Percentiles rank a stretch among this genome's conserved stretches.
Conservation (phyloP, 1,140 invertebrate species). For the Thaumetopoea pityocampa region DNA sequence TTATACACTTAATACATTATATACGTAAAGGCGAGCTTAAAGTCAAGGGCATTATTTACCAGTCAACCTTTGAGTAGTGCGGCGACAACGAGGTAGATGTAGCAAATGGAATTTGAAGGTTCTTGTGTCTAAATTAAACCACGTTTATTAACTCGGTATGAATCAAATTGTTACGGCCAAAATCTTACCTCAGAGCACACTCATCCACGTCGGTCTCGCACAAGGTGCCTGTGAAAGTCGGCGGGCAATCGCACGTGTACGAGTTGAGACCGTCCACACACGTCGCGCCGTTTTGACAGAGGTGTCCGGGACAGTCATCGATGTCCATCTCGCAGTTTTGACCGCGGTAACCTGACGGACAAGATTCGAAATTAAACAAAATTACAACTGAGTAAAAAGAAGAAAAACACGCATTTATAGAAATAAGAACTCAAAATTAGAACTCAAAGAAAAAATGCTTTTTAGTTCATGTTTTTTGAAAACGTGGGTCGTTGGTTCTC, state of each 20-base stretch:
- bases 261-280: constrained; percentile 92
- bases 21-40: too few species aligned
- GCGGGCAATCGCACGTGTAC: constrained; percentile 92
- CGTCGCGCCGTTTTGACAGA: constrained; percentile 93
- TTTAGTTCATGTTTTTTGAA: too few species aligned
- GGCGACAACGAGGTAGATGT: too few species aligned
- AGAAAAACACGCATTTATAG: background rate
- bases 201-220: constrained; percentile 90
- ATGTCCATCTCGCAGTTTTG: constrained; percentile 93
- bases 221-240: constrained; percentile 89
- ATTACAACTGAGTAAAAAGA: background rate
- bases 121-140: too few species aligned
- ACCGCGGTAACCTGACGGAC: constrained; percentile 87
- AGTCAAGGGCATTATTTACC: too few species aligned
- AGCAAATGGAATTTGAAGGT: too few species aligned
- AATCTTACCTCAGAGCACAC: constrained; percentile 80
- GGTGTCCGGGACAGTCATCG: constrained; percentile 92
- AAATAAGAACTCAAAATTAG: constrained; percentile 1
- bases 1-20: too few species aligned
- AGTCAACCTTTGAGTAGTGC: too few species aligned
- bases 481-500: too few species aligned
- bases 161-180: constrained; percentile 1
- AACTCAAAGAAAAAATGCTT: too few species aligned
- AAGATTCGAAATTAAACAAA: constrained; percentile 5
- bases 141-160: too few species aligned